These are phyloP conservation scores for Orius insidiosus DNA, from an alignment of 1,140 invertebrate genomes.

Conservation along the genomic window DNA sequence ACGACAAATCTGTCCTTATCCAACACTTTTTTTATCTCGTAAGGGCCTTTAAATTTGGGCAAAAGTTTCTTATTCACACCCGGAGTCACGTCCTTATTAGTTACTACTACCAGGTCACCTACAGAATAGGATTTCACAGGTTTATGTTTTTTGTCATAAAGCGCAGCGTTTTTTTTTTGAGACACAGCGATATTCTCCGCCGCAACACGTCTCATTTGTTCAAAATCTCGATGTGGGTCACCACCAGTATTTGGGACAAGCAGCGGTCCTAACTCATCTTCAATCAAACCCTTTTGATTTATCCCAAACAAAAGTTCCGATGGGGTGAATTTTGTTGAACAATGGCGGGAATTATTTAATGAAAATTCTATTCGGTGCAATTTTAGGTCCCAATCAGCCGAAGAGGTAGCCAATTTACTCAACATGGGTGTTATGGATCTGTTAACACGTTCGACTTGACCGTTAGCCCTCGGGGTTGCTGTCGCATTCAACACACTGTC, in stretches of 20 bases:
- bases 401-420: too few relatives aligned
- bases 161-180: conserved; percentile 4
- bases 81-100: too few relatives aligned
- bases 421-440: conserved; percentile 17
- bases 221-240: neutral
- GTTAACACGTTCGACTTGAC: conserved; percentile 23
- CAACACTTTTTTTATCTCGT: too few relatives aligned
- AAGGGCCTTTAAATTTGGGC: too few relatives aligned
- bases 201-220: neutral
- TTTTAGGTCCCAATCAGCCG: too few relatives aligned
- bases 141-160: conserved; percentile 6
- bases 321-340: conserved; percentile 13
- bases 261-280: neutral
- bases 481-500: conserved; percentile 12
- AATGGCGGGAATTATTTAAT: conserved; percentile 14
- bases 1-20: too few relatives aligned
- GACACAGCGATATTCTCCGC: neutral
- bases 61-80: too few relatives aligned
- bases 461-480: conserved; percentile 14
- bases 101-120: too few relatives aligned
- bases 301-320: conserved; percentile 17
- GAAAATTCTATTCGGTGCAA: conserved; percentile 11
- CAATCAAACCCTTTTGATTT: neutral
- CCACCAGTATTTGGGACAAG: neutral
- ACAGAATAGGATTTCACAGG: conserved; percentile 3